Evolutionary conservation across 1,140 invertebrate species (phyloP), one percentile per base, ranked within the genome.

Genomic region (Temnothorax longispinosus): DNA sequence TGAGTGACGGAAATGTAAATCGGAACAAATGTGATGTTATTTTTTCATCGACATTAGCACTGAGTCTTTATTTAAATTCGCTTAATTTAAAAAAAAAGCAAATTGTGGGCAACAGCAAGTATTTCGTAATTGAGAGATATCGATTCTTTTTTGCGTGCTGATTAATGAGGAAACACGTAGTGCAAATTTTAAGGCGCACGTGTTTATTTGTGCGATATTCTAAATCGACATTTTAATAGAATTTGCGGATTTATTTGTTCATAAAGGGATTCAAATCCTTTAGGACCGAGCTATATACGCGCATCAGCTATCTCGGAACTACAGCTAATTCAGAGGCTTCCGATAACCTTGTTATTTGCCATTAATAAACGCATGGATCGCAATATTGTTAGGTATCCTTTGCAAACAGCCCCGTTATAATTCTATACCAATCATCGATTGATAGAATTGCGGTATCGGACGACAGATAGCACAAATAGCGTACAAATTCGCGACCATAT

Each of bases 371-470:
- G 13, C 41, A 21, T 32, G 13, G 41, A 13, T 52, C 6, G 41
- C 27, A 38, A 84, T 60, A 74, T 74, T 35, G 27, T 60, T 74
- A 32, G 50, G 32, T 56, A 47, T 60, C 54, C 27, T 18, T 74
- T 60, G 80, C 41, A 58, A 71, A 71, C 6, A 58, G 32, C 27
- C 52, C 13, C 6, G 38, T 7, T 74, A 50, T 71, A 81, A 71
- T 58, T 21, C 35, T n/a, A 64, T n/a, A 64, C 64, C 75, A 47
- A 67, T 78, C 77, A 74, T 58, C 54, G 80, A 74, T 60, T 58
- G 60, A 38, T 82, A 27, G 27, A 27, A 27, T 82, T 82, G 80
- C n/a, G 41, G 27, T 60, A 21, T 18, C 6, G 62, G 35, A 18
- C 27, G 7, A 11, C 38, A 32, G 18, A 27, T 21, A 27, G 5